Conservation (phyloP, 2,113 vertebrate genomes). For the Riparia riparia region DNA sequence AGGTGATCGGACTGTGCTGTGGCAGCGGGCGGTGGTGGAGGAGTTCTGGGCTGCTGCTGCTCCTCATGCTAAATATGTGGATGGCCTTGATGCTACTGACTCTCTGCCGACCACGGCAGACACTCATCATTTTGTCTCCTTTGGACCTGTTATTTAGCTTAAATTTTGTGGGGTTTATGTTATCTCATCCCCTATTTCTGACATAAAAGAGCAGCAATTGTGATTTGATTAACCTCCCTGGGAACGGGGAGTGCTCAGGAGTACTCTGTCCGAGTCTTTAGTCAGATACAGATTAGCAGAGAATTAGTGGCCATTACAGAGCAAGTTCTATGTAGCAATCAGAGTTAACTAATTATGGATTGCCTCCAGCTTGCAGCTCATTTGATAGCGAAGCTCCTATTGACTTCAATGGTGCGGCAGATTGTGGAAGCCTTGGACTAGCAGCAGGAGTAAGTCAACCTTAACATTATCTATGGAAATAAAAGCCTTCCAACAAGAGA, state of each 20-base stretch:
- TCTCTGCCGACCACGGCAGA: not conserved
- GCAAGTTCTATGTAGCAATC: not conserved
- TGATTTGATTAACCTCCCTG: not conserved
- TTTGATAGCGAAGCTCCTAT: not conserved
- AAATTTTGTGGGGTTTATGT: not conserved
- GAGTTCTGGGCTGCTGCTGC: not conserved
- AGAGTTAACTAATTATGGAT: slow-evolving; percentile 19
- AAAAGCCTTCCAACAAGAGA: not conserved
- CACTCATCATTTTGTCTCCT: not conserved
- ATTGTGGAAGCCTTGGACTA: not conserved
- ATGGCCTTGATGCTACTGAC: not conserved
- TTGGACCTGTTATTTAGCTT: not conserved
- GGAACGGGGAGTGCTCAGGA: not conserved
- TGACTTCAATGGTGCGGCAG: not conserved
- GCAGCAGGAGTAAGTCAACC: not conserved
- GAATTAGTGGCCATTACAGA: not conserved
- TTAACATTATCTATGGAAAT: not conserved
- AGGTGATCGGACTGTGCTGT: not conserved
- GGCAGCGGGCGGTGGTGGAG: rapidly evolving
- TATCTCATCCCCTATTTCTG: not conserved
- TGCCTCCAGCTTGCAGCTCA: not conserved
- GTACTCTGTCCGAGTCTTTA: not conserved
- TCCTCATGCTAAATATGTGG: not conserved
- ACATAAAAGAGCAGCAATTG: not conserved
- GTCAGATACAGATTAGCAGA: not conserved